Evolutionary conservation across 2,113 vertebrate genomes (phyloP).

Genomic region (Calyptommatus sinebrachiatus): DNA sequence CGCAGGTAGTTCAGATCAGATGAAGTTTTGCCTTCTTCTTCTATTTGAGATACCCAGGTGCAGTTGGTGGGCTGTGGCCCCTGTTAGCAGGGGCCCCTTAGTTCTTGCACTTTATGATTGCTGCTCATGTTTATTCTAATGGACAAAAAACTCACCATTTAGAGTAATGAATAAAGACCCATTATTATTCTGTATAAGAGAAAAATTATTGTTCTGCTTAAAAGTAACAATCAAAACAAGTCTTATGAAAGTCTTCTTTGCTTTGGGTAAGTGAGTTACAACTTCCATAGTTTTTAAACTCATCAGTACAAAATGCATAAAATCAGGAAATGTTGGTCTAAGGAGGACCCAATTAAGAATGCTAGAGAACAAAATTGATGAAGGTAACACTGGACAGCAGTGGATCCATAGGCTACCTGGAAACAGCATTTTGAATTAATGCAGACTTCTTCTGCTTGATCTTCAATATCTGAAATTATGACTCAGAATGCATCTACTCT

Average conservation of each 20-base stretch:
- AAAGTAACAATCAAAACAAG: background rate
- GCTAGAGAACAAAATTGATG: slow-evolving; percentile 40
- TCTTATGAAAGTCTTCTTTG: background rate
- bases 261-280: background rate
- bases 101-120: too few species aligned
- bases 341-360: slow-evolving; percentile 21
- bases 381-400: slow-evolving; percentile 43
- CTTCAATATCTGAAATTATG: slow-evolving; percentile 39
- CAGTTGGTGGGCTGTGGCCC: too few species aligned
- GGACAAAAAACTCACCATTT: too few species aligned
- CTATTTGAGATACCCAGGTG: too few species aligned
- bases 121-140: too few species aligned
- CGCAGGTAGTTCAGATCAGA: too few species aligned
- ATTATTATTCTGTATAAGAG: background rate
- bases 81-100: too few species aligned
- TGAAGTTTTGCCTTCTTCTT: too few species aligned
- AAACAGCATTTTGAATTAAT: slow-evolving; percentile 13
- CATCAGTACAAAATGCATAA: background rate
- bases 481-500: slow-evolving; percentile 36
- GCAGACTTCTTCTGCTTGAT: background rate
- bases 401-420: slow-evolving; percentile 31
- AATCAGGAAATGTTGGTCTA: slow-evolving; percentile 5
- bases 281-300: background rate
- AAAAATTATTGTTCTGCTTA: background rate
- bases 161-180: background rate